Evolutionary conservation across 2,888 invertebrate species (phyloP).

Genomic region (Corbicula japonica): DNA sequence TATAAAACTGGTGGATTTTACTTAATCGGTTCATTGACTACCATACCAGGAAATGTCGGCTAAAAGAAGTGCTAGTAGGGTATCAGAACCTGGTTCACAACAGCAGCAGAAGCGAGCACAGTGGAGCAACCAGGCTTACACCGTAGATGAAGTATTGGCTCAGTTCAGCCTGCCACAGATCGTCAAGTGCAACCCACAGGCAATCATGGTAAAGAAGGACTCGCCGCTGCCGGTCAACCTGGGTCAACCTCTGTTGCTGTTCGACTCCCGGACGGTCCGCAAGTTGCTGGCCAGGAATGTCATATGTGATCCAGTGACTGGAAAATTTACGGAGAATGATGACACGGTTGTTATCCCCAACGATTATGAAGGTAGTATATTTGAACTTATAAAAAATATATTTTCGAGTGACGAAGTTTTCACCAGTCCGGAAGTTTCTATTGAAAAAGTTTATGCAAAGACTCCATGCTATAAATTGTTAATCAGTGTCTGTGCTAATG

Average conservation of each 20-base stretch:
- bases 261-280: conserved; percentile 71
- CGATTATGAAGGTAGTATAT: conserved; percentile 80
- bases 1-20: no score
- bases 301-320: conserved; percentile 57
- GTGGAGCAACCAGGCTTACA: conserved; percentile 78
- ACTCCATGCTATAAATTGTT: no score
- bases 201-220: conserved; percentile 66
- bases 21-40: no score
- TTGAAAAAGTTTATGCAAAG: no score
- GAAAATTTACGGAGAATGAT: conserved; percentile 73
- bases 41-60: conserved; percentile 63
- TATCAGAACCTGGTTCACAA: conserved; percentile 44
- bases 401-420: no score
- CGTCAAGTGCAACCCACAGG: conserved; percentile 74
- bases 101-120: conserved; percentile 67
- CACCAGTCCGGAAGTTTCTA: no score
- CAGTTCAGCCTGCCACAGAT: conserved; percentile 76
- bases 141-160: conserved; percentile 69
- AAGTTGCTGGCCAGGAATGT: conserved; percentile 78
- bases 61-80: conserved; percentile 55
- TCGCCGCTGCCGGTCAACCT: conserved; percentile 72
- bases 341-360: conserved; percentile 80
- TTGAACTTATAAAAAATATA: no score
- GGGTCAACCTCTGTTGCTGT: conserved; percentile 74
- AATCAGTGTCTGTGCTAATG: no score